A percentile compares a stretch with the other conserved stretches of the same genome.
phyloP scores from a whole-genome alignment of 2,113 vertebrate species.

The Regulus satrapa region DNA sequence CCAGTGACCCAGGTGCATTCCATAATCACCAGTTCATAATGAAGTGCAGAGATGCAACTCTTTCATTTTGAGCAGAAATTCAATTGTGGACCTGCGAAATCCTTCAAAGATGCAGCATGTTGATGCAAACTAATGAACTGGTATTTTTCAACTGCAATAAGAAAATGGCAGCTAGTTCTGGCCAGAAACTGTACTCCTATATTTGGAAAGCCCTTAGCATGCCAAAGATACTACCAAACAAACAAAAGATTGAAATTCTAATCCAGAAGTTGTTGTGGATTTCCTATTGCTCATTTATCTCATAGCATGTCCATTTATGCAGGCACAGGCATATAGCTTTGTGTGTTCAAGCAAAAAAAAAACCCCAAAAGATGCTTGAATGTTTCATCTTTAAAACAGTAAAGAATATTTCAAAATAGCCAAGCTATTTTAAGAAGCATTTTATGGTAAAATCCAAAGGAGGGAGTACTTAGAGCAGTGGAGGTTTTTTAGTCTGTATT shows the following conservation, averaged over 20 bases:
- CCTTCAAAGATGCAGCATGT: constrained; percentile 29
- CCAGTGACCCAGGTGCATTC: constrained; percentile 52
- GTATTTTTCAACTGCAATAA: constrained; percentile 20
- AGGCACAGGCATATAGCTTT: not conserved
- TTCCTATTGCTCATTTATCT: constrained; percentile 25
- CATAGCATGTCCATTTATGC: not conserved
- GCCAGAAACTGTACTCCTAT: constrained; percentile 27
- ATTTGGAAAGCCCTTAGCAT: constrained; percentile 31
- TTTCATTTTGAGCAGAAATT: constrained; percentile 53
- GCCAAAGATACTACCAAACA: constrained; percentile 33
- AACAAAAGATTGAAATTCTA: not conserved
- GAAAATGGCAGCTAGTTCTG: constrained; percentile 44
- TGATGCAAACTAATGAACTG: constrained; percentile 56
- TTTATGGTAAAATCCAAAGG: not conserved
- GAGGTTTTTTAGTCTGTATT: not conserved
- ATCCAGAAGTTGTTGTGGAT: constrained; percentile 23
- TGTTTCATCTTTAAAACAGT: not conserved
- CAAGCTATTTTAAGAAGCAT: not conserved
- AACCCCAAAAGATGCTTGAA: not conserved
- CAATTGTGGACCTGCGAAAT: constrained; percentile 39
- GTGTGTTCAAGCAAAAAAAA: not conserved
- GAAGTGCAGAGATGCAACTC: constrained; percentile 48
- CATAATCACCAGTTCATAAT: constrained; percentile 52
- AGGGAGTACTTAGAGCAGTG: not conserved
- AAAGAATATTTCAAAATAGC: not conserved